Evolutionary conservation across 2,113 vertebrate species (phyloP), one percentile per base, ranked within the genome.

Genomic region (Sprattus sprattus): DNA sequence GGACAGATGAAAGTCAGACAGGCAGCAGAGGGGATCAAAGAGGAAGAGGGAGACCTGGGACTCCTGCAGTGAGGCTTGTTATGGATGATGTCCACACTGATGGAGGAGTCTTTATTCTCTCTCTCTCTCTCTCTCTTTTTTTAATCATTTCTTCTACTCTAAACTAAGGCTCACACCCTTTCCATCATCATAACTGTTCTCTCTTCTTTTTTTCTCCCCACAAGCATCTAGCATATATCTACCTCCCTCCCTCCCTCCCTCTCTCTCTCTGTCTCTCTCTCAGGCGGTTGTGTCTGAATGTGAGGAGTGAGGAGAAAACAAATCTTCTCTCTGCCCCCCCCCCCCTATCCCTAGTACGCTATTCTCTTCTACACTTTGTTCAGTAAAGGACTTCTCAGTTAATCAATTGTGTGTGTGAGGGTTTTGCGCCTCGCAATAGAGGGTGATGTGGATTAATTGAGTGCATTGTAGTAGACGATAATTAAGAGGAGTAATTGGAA

Each of bases 401-500:
- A 60, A 60, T 60, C 54, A 22, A 32, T 71, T 39, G 71, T 78
- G 71, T 78, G 2, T 71, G n/a, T 71, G 28, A 28, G 25, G 64
- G 60, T 67, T 9, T 25, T 71, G 25, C 13, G 64, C 25, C 32
- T 71, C 1, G 18, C 54, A 22, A 20, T 18, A 22, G 54, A 60
- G 54, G 54, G 22, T 22, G 54, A 18, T 60, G 22, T 20, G 7
- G 54, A 22, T 6, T 60, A 60, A 60, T 60, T 22, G 18, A 60
- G 18, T 60, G 54, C 54, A 60, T 60, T 60, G 18, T 60, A 20
- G 39, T 82, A 60, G 67, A 20, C 83, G 75, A 83, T 75, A 83
- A 83, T 83, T 83, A 52, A 22, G 7, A 18, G 22, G 16, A 57
- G 49, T 83, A 83, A 86, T 83, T 83, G 82, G 81, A 86, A 81